phyloP scores from a whole-genome alignment of 2,113 vertebrate genomes.

The Pithys albifrons region DNA sequence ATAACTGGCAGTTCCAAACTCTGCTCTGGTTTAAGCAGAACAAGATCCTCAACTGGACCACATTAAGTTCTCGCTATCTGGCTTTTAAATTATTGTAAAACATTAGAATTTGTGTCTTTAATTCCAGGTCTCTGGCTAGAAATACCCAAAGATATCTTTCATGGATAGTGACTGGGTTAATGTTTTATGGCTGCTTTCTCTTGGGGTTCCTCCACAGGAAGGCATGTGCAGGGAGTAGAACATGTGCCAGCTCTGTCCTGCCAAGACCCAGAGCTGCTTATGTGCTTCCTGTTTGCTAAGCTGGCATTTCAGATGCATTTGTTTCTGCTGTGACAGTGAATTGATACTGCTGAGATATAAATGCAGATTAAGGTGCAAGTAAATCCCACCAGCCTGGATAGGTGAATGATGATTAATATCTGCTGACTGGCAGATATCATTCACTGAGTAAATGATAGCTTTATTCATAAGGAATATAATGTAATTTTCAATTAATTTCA shows the following conservation, averaged over 20 bases:
- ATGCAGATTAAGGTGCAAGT: conserved; percentile 14
- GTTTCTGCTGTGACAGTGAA: neutral
- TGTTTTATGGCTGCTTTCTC: neutral
- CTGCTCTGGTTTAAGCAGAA: neutral
- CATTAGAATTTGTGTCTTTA: neutral
- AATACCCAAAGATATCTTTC: neutral
- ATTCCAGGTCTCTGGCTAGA: neutral
- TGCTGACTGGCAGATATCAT: conserved; percentile 31
- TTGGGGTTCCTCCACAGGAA: neutral
- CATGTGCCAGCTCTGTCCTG: neutral
- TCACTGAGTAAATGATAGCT: neutral
- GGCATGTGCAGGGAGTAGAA: neutral
- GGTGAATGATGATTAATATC: conserved; percentile 19
- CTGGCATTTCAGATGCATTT: conserved; percentile 5
- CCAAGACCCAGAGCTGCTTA: neutral
- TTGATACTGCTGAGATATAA: conserved; percentile 34
- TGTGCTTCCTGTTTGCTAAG: neutral
- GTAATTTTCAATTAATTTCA: conserved; percentile 19
- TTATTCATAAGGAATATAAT: neutral
- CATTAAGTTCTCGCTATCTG: neutral
- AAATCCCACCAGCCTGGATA: conserved; percentile 20
- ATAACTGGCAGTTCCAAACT: neutral
- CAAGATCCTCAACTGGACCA: neutral
- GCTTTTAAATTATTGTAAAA: neutral
- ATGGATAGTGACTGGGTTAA: neutral